phyloP scores from a whole-genome alignment of 2,113 vertebrate species.

The Benitochromis conjunctus region DNA sequence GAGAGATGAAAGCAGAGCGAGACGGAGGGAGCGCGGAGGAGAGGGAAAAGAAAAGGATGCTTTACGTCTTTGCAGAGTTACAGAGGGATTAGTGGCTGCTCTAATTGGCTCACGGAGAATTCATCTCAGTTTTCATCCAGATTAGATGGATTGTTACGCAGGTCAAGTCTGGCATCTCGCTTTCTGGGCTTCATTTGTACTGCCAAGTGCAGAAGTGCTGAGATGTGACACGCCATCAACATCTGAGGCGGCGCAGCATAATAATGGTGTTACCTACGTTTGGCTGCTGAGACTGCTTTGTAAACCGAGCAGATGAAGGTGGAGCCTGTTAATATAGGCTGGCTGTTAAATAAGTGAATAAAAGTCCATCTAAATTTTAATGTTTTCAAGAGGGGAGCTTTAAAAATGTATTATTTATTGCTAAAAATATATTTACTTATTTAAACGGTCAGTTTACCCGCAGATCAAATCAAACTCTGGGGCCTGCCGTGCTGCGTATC shows the following conservation, averaged over 20 bases:
- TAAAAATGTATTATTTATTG: not conserved
- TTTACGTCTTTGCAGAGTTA: conserved; percentile 49
- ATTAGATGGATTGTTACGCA: conserved; percentile 53
- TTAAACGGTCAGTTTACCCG: not conserved
- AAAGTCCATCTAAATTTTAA: not conserved
- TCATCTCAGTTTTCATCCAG: conserved; percentile 59
- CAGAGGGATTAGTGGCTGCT: conserved; percentile 61
- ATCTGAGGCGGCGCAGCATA: conserved; percentile 26
- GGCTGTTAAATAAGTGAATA: not conserved
- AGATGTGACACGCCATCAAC: conserved; percentile 3
- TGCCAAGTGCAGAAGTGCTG: not conserved
- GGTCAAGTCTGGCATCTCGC: conserved; percentile 39
- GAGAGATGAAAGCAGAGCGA: conserved; percentile 59
- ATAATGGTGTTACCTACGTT: not conserved
- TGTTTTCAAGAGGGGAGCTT: not conserved
- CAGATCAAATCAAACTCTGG: not conserved
- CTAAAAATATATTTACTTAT: not conserved
- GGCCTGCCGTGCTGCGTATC: not conserved
- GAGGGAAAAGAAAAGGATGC: conserved; percentile 4
- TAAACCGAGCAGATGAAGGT: not conserved
- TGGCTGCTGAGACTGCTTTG: not conserved
- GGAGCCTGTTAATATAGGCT: not conserved
- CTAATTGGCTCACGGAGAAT: conserved; percentile 68
- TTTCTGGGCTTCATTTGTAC: conserved; percentile 24
- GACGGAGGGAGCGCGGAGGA: conserved; percentile 32